Evolutionary conservation across 2,797 vertebrate species (phyloP), one percentile per base, ranked within the genome.

Genomic region (Aphelocoma californica): DNA sequence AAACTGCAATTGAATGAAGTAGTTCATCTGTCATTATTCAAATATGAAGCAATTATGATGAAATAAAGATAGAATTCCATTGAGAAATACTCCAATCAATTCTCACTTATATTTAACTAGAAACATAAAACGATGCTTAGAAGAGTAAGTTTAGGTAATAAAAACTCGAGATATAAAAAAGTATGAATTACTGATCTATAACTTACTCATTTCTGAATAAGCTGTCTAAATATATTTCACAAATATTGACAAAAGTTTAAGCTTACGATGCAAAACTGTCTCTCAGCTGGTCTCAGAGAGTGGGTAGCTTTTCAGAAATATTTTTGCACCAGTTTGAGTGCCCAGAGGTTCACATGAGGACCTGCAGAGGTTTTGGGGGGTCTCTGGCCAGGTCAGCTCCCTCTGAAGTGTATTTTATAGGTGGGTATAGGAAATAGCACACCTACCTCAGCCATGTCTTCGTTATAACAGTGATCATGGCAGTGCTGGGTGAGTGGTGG

Each of bases 1-100:
- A 97, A 97, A 96, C 85, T 91, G 95, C 97, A 96, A 97, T 95
- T 97, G 97, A 98, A 97, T 97, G 97, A 97, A 97, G 92, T 94
- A 97, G 97, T 97, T 98, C 97, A 97, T 98, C 97, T 97, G 97
- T 98, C 97, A 98, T 98, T 98, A 98, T 98, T 98, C 97, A 98
- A 98, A 98, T 98, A 98, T 95, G 97, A 97, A 98, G 97, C 97
- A 98, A 98, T 98, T 98, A 98, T 96, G 97, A 98, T 98, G 97
- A 98, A 98, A 98, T 98, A 98, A 97, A 98, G 97, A 98, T 98
- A 98, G 97, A 98, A 98, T 97, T 97, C 97, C 97, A 97, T 96
- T 95, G 98, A 98, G 98, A 97, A 98, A 97, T 97, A 93, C 88
- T 53, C 86, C 97, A 97, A 97, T 97, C 98, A 97, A 97, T 98